Evolutionary conservation across 2,888 invertebrate genomes (phyloP).

Genomic region (Xestia rhomboidea): DNA sequence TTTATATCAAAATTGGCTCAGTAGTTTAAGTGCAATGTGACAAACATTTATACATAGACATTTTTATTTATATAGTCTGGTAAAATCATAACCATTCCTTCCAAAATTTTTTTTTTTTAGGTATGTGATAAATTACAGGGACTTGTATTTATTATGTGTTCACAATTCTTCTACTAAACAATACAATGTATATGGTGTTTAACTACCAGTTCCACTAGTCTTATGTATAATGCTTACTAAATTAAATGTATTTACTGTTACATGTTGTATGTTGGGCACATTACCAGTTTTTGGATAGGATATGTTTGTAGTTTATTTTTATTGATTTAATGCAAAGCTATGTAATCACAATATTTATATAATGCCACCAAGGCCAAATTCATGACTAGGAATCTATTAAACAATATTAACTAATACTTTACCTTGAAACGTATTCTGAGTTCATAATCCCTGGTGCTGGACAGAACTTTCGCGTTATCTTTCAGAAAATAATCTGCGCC

Average conservation of each 20-base stretch:
- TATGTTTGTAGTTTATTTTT: neutral
- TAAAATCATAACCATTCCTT: neutral
- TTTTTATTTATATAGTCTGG: neutral
- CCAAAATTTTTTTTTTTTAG: neutral
- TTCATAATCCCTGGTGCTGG: conserved; percentile 91
- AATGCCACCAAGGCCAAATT: conserved; percentile 15
- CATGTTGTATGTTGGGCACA: neutral
- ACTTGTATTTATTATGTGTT: neutral
- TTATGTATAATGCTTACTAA: neutral
- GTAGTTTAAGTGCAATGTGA: no score
- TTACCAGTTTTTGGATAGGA: neutral
- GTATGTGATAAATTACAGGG: neutral
- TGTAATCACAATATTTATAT: neutral
- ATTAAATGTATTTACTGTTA: neutral
- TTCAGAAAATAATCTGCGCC: conserved; percentile 93
- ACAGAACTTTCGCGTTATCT: conserved; percentile 89
- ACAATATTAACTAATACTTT: conserved; percentile 48
- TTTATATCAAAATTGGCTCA: no score
- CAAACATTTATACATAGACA: neutral
- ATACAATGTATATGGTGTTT: neutral
- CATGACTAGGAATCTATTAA: neutral
- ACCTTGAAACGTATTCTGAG: conserved; percentile 95
- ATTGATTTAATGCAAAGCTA: conserved; percentile 1
- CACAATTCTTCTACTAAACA: neutral
- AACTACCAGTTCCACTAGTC: neutral